phyloP scores from a whole-genome alignment of 1,140 invertebrate species.

The Drosophila kepulauana region DNA sequence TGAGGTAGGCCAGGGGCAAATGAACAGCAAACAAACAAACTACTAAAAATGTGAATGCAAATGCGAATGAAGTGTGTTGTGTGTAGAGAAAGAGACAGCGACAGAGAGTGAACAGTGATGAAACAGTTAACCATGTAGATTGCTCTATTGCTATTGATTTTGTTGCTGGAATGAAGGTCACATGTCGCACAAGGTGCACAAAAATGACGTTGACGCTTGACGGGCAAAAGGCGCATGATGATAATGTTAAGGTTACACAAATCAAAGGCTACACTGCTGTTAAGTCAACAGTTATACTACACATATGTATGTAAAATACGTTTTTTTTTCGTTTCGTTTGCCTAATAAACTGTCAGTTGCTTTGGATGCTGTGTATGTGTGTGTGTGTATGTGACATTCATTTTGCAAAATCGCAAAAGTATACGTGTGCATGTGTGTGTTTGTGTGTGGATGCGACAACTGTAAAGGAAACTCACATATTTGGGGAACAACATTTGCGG shows the following conservation, averaged over 20 bases:
- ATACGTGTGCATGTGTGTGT: conserved; percentile 21
- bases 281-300: conserved; percentile 66
- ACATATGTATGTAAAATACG: not conserved
- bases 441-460: conserved; percentile 19
- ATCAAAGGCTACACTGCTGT: conserved; percentile 24
- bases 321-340: not conserved
- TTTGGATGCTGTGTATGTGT: conserved; percentile 35
- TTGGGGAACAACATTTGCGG: conserved; percentile 72
- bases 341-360: not conserved
- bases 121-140: conserved; percentile 53
- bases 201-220: conserved; percentile 23
- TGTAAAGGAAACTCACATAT: conserved; percentile 67
- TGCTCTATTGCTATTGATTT: conserved; percentile 74
- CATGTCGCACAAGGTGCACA: conserved; percentile 52
- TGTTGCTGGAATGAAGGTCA: conserved; percentile 79
- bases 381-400: conserved; percentile 19
- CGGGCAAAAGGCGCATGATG: conserved; percentile 46
- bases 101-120: conserved; percentile 27
- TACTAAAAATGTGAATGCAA: conserved; percentile 28
- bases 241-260: conserved; percentile 46
- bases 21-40: conserved; percentile 31
- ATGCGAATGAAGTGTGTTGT: conserved; percentile 20
- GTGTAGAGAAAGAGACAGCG: not conserved
- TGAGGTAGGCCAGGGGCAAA: conserved; percentile 48
- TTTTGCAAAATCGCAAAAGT: conserved; percentile 18